Evolutionary conservation across 1,140 invertebrate species (phyloP).

Genomic region (Aethina tumida): DNA sequence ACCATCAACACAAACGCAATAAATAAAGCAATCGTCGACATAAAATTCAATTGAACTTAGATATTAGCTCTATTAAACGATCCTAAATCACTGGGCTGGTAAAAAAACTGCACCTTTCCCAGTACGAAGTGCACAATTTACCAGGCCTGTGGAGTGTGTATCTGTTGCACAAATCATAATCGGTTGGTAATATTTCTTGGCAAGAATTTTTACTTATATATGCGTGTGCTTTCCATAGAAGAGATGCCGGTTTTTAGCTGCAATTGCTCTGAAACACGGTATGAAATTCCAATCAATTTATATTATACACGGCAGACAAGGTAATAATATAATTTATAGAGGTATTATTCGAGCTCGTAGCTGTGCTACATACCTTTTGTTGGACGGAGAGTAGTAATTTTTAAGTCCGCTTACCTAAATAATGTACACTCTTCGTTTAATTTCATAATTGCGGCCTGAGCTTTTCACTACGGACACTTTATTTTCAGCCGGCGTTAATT

Average conservation of each 20-base stretch:
- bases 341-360: slow-evolving; percentile 30
- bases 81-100: too few species aligned
- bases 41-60: too few species aligned
- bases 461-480: too few species aligned
- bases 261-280: slow-evolving; percentile 33
- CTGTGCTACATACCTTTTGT: slow-evolving; percentile 30
- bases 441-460: slow-evolving; percentile 21
- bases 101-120: too few species aligned
- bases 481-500: too few species aligned
- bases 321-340: slow-evolving; percentile 38
- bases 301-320: slow-evolving; percentile 36
- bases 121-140: slow-evolving; percentile 9
- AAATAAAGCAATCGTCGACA: too few species aligned
- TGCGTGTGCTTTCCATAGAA: slow-evolving; percentile 27
- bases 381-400: slow-evolving; percentile 24
- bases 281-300: slow-evolving; percentile 38
- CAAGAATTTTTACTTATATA: slow-evolving; percentile 25
- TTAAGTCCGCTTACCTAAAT: slow-evolving; percentile 26
- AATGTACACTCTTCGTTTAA: slow-evolving; percentile 20
- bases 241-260: slow-evolving; percentile 31
- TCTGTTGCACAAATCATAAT: slow-evolving; percentile 31
- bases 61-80: too few species aligned
- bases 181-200: slow-evolving; percentile 26
- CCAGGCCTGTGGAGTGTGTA: slow-evolving; percentile 5
- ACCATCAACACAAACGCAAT: too few species aligned